phyloP scores from a whole-genome alignment of 2,888 invertebrate species.

The Drosophila parthenogenetica region DNA sequence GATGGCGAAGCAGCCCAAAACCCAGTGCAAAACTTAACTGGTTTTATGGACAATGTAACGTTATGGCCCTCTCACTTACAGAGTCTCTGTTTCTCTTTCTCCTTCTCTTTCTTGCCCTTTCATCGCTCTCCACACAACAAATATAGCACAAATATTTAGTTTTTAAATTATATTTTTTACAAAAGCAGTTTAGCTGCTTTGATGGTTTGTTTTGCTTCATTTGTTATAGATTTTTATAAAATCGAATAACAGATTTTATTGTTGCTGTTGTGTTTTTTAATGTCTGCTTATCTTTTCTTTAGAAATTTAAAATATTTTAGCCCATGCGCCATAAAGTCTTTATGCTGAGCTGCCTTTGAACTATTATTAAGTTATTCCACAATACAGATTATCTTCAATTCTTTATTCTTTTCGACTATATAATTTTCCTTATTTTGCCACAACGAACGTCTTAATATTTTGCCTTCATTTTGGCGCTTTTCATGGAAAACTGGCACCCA shows the following conservation, averaged over 20 bases:
- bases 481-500: conserved; percentile 11
- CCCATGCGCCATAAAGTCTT: too few relatives aligned
- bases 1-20: conserved; percentile 49
- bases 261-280: neutral
- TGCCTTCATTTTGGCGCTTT: conserved; percentile 12
- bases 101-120: conserved; percentile 14
- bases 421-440: neutral
- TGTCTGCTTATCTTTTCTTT: neutral
- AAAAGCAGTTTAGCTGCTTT: neutral
- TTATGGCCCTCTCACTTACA: conserved; percentile 17
- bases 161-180: conserved; percentile 20
- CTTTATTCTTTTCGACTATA: neutral
- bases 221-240: neutral
- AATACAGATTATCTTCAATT: neutral
- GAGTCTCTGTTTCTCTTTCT: neutral
- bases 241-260: too few relatives aligned
- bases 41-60: conserved; percentile 53
- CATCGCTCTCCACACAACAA: conserved; percentile 12
- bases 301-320: neutral
- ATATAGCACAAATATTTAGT: conserved; percentile 27
- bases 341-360: too few relatives aligned
- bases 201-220: neutral
- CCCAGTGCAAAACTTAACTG: conserved; percentile 59
- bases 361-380: too few relatives aligned
- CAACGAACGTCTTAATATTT: neutral